These are phyloP conservation scores for Tanytarsus gracilentus DNA, from an alignment of 2,888 invertebrate species.

Conservation along the genomic window DNA sequence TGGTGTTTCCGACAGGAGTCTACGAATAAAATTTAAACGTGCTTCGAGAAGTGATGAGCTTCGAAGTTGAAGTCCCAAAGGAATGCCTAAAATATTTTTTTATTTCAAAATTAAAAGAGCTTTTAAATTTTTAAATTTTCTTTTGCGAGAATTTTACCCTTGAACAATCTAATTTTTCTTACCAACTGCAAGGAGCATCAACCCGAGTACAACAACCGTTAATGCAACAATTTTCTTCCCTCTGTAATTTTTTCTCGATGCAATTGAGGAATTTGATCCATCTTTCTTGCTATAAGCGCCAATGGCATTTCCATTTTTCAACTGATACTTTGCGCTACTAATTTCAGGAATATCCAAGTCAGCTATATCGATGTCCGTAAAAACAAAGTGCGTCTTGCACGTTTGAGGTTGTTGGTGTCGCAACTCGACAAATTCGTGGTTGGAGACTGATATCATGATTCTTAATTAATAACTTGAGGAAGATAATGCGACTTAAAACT, in stretches of 20 bases:
- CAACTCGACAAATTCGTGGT: slow-evolving; percentile 43
- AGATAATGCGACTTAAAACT: background rate
- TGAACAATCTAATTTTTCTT: no score
- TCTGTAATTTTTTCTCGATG: slow-evolving; percentile 32
- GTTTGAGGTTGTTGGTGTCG: slow-evolving; percentile 38
- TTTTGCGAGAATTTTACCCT: background rate
- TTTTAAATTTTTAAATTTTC: background rate
- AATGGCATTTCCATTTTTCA: slow-evolving; percentile 39
- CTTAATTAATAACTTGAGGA: background rate
- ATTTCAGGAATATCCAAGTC: slow-evolving; percentile 43
- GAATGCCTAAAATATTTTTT: slow-evolving; percentile 37
- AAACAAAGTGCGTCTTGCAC: slow-evolving; percentile 41
- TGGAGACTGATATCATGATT: slow-evolving; percentile 42
- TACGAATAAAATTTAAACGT: slow-evolving; percentile 47
- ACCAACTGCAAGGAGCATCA: slow-evolving; percentile 42
- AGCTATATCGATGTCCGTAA: slow-evolving; percentile 44
- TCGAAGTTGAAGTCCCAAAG: slow-evolving; percentile 48
- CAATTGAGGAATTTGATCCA: slow-evolving; percentile 28
- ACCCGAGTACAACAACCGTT: slow-evolving; percentile 37
- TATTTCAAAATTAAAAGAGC: background rate
- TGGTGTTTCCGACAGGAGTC: slow-evolving; percentile 48
- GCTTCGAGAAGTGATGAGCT: slow-evolving; percentile 50
- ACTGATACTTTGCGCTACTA: slow-evolving; percentile 37
- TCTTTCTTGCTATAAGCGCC: slow-evolving; percentile 40
- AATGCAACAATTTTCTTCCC: slow-evolving; percentile 38